Base-by-base conservation (phyloP, 2,888 invertebrate species). In the Baronia brevicornis region DNA sequence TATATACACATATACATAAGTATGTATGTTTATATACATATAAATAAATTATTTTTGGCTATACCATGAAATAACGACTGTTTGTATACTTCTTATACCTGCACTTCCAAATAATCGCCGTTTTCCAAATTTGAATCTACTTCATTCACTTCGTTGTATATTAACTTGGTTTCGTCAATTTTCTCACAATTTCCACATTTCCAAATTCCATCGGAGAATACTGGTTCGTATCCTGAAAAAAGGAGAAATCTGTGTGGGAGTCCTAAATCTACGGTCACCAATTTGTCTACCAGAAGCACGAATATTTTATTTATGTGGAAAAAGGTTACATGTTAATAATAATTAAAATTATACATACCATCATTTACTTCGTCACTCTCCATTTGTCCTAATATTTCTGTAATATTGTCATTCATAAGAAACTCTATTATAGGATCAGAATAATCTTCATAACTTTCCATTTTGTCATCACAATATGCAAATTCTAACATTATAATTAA, bases 111-210 rank as follows among this genome's bases (percentile, higher is more conserved):
- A 17, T 21, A 22, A 6, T 37, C 33, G 5, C 29, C 39, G n/a
- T 41, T 35, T 2, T 32, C 35, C 11, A 41, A 18, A 28, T 47
- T 50, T 4, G 38, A 20, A 1, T 46, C 40, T 0, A 51, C 28
- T 4, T 48, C 39, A 12, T 48, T 44, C 3, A 27, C 36, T 28
- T 55, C 55, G 3, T 23, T 39, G 10, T 48, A 48, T 5, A 51
- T 28, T 0, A 48, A 29, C 20, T 33, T 46, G 5, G 41, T 41
- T 8, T 44, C 39, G 7, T 41, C 28, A 8, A 48, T 26, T 9
- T 38, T 26, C 1, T 46, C 33, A 27, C 55, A 55, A 17, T 40
- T 30, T 0, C 55, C 55, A 13, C 55, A 55, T 11, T 38, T 45
- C 55, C 55, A 55, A 3, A 43, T 10, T 3, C 51, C 51, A 1